Conservation (phyloP, 2,797 vertebrate species). For the Rhinophrynus dorsalis region DNA sequence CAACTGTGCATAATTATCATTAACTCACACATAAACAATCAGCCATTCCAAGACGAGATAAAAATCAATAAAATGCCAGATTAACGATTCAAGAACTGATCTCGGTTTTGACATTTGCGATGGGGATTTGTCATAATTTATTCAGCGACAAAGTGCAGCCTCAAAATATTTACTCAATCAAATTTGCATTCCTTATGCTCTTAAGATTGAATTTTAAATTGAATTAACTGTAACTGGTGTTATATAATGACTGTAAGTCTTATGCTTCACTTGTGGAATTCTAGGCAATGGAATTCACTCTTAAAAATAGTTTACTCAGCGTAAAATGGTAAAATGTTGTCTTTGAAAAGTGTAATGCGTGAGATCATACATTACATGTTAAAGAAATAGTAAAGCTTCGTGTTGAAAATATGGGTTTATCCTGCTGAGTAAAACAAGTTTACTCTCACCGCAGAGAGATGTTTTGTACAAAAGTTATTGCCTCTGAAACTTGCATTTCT, state of each 20-base stretch:
- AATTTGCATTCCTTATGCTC: conserved; percentile 33
- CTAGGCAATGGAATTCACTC: background rate
- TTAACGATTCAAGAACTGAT: conserved; percentile 25
- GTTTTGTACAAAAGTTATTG: no score
- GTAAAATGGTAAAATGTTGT: background rate
- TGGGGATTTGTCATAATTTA: conserved; percentile 20
- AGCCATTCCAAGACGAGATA: conserved; percentile 10
- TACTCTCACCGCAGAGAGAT: no score
- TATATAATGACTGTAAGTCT: background rate
- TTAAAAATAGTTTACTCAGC: conserved; percentile 13
- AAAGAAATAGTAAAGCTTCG: no score
- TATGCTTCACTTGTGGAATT: background rate
- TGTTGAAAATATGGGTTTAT: no score
- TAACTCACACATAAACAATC: conserved; percentile 27
- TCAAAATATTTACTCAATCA: conserved; percentile 41
- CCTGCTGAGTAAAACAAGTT: no score
- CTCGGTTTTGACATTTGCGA: conserved; percentile 31
- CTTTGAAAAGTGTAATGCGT: background rate
- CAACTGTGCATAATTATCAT: conserved; percentile 44
- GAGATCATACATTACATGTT: no score
- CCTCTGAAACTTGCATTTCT: no score
- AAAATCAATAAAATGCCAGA: conserved; percentile 38
- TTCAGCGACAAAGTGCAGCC: background rate
- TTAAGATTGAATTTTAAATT: conserved; percentile 30
- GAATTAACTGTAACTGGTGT: conserved; percentile 13